Conservation (phyloP, 1,140 invertebrate species). For the Drosophila teissieri region DNA sequence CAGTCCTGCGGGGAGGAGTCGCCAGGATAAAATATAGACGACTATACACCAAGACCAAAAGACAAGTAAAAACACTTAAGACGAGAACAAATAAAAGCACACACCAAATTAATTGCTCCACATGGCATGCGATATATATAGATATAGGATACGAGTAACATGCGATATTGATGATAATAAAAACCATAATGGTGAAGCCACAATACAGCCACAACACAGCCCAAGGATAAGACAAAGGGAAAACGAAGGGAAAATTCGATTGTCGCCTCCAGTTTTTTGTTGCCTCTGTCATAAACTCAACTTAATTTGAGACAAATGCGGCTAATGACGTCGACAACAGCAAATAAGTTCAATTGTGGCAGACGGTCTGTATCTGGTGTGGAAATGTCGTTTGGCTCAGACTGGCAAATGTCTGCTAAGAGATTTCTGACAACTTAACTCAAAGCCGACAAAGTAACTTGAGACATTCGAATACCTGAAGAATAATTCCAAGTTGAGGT, state of each 20-base stretch:
- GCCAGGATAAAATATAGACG: constrained; percentile 16
- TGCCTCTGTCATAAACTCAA: constrained; percentile 73
- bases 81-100: constrained; percentile 67
- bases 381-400: constrained; percentile 45
- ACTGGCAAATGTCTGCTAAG: constrained; percentile 53
- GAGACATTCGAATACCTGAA: constrained; percentile 6
- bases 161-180: constrained; percentile 80
- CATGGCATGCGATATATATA: constrained; percentile 59
- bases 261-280: constrained; percentile 22
- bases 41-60: neutral
- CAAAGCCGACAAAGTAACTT: constrained; percentile 34
- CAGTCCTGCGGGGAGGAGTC: neutral
- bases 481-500: neutral
- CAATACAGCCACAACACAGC: constrained; percentile 8
- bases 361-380: constrained; percentile 18
- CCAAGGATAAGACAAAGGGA: constrained; percentile 20
- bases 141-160: constrained; percentile 55
- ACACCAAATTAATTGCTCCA: constrained; percentile 71
- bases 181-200: constrained; percentile 66
- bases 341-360: constrained; percentile 66
- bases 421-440: constrained; percentile 44
- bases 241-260: constrained; percentile 46
- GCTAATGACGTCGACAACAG: constrained; percentile 68
- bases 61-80: constrained; percentile 64
- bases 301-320: constrained; percentile 77